These are phyloP conservation scores for Metalampra italica DNA, from an alignment of 2,888 invertebrate genomes.

Conservation along the genomic window DNA sequence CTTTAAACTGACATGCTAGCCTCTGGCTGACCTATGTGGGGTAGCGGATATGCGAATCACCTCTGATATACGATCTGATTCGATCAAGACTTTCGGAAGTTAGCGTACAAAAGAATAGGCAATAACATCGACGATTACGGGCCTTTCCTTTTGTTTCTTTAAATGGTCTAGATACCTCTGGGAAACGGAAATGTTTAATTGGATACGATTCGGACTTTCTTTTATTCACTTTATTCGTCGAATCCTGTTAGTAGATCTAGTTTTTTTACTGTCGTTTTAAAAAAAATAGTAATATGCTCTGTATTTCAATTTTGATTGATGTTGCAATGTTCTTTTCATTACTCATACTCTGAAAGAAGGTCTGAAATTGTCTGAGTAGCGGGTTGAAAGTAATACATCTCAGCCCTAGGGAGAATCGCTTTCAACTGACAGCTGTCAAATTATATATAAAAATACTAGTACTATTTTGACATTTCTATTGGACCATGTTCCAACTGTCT, in stretches of 20 bases:
- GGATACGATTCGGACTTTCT: constrained; percentile 24
- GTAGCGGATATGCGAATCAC: constrained; percentile 24
- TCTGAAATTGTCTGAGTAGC: too few relatives aligned
- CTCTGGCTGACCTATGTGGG: constrained; percentile 24
- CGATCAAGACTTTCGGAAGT: constrained; percentile 23
- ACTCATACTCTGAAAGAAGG: too few relatives aligned
- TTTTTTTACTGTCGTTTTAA: not conserved
- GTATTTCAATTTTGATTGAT: not conserved
- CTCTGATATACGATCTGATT: constrained; percentile 27
- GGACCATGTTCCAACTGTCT: too few relatives aligned
- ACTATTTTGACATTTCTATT: too few relatives aligned
- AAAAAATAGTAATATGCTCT: not conserved
- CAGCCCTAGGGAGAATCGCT: too few relatives aligned
- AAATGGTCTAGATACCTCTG: constrained; percentile 39
- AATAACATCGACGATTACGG: constrained; percentile 36
- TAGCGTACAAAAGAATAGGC: constrained; percentile 26
- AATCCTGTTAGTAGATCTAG: constrained; percentile 1
- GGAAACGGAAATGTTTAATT: constrained; percentile 43
- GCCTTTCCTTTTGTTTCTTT: constrained; percentile 40
- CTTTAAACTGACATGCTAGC: constrained; percentile 28
- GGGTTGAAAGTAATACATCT: too few relatives aligned
- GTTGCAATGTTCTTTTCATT: too few relatives aligned
- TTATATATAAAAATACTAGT: too few relatives aligned
- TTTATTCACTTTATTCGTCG: constrained; percentile 10
- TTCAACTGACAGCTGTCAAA: too few relatives aligned